Evolutionary conservation across 2,888 invertebrate species (phyloP).

Genomic region (Drosophila falleni): DNA sequence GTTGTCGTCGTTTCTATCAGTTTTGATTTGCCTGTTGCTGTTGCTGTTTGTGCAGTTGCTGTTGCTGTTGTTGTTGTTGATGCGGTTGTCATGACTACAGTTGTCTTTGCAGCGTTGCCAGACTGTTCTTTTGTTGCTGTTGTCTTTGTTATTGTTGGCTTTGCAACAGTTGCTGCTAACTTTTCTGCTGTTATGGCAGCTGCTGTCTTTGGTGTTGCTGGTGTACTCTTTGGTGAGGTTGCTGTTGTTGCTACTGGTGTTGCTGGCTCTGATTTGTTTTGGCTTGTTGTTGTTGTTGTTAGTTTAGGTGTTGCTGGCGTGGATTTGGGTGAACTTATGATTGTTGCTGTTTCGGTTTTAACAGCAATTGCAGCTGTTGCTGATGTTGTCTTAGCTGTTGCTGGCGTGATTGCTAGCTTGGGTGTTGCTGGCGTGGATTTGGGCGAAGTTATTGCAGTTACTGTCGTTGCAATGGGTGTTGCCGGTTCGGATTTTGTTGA

Average conservation of each 20-base stretch:
- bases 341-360: constrained; percentile 21
- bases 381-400: constrained; percentile 19
- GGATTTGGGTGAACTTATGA: constrained; percentile 12
- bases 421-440: constrained; percentile 30
- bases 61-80: constrained; percentile 17
- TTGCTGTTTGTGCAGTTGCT: constrained; percentile 19
- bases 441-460: constrained; percentile 9
- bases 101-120: constrained; percentile 41
- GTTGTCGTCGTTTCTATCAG: constrained; percentile 28
- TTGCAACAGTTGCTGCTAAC: constrained; percentile 10
- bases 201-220: constrained; percentile 21
- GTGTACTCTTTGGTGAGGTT: constrained; percentile 13
- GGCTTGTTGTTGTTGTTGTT: constrained; percentile 12
- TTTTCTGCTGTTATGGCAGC: not conserved
- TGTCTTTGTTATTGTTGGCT: constrained; percentile 28
- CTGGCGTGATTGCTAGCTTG: constrained; percentile 10
- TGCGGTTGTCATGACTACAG: constrained; percentile 48
- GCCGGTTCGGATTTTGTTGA: constrained; percentile 12
- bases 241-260: not conserved
- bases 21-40: constrained; percentile 39
- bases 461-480: constrained; percentile 12
- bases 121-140: constrained; percentile 43
- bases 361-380: not conserved
- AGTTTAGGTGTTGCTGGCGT: constrained; percentile 26
- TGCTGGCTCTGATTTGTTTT: constrained; percentile 1